phyloP scores from a whole-genome alignment of 2,888 invertebrate genomes.

The Synanthedon andrenaeformis region DNA sequence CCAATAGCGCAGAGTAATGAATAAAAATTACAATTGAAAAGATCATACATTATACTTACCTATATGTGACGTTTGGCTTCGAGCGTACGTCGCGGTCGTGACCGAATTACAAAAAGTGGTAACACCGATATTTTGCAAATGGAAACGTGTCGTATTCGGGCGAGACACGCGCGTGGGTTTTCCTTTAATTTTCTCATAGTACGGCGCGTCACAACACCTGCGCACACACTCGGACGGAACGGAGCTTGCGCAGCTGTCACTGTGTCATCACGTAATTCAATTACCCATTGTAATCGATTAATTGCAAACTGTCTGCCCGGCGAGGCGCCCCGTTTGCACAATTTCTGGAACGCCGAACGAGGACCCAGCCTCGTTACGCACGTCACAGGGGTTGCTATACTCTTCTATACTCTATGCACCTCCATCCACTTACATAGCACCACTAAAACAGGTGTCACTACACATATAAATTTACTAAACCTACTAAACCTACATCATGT shows the following conservation, averaged over 20 bases:
- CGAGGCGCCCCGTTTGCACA: constrained; percentile 27
- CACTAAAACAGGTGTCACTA: too few relatives aligned
- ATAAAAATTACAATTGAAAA: too few relatives aligned
- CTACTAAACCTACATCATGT: too few relatives aligned
- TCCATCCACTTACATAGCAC: too few relatives aligned
- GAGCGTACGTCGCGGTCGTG: background rate
- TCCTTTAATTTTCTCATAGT: constrained; percentile 51
- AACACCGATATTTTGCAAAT: constrained; percentile 45
- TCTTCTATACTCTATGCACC: background rate
- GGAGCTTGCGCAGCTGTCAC: constrained; percentile 56
- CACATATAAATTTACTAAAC: too few relatives aligned
- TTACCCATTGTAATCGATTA: constrained; percentile 53
- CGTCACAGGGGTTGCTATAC: background rate
- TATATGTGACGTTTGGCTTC: too few relatives aligned
- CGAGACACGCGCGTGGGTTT: constrained; percentile 34
- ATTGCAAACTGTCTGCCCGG: constrained; percentile 45
- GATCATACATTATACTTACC: too few relatives aligned
- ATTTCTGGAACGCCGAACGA: constrained; percentile 32
- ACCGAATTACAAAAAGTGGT: constrained; percentile 29
- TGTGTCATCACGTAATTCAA: constrained; percentile 52
- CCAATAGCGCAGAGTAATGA: too few relatives aligned
- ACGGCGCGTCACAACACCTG: constrained; percentile 50
- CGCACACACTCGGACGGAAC: constrained; percentile 30
- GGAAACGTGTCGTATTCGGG: constrained; percentile 29
- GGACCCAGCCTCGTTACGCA: constrained; percentile 8